phyloP scores from a whole-genome alignment of 2,113 vertebrate species.

The Chlorodrepanis virens region DNA sequence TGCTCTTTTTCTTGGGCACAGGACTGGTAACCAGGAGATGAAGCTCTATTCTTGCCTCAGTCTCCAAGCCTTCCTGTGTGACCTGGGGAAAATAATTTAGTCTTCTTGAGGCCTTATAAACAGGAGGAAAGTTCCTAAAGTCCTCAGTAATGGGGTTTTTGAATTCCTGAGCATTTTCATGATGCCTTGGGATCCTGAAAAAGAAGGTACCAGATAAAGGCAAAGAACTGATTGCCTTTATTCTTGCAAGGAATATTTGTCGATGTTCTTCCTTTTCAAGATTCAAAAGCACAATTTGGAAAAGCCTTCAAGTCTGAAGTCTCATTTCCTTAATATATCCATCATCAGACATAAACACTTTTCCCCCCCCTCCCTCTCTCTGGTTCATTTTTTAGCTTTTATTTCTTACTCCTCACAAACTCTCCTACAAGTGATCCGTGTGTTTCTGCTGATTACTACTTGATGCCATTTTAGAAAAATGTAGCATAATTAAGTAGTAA shows the following conservation, averaged over 20 bases:
- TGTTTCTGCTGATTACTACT: constrained; percentile 2
- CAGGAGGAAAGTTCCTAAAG: not conserved
- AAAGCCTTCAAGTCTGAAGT: not conserved
- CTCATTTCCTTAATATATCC: not conserved
- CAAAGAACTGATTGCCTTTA: not conserved
- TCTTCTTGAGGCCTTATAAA: not conserved
- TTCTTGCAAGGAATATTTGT: not conserved
- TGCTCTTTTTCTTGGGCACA: not conserved
- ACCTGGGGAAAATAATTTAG: not conserved
- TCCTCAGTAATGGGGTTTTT: not conserved
- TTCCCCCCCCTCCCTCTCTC: not conserved
- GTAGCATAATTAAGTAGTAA: constrained; percentile 15
- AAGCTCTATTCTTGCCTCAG: not conserved
- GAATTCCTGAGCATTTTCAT: not conserved
- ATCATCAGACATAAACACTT: not conserved
- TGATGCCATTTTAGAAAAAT: constrained; percentile 20
- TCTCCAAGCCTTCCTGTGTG: not conserved
- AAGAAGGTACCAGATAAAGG: not conserved
- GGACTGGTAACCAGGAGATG: not conserved
- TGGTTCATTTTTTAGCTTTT: not conserved
- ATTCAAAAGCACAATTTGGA: not conserved
- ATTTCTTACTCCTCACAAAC: not conserved
- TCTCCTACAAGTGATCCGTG: not conserved
- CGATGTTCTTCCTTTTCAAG: not conserved
- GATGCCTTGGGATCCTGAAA: not conserved